These are phyloP conservation scores for Penaeus monodon DNA, from an alignment of 2,888 invertebrate genomes.

Conservation along the genomic window DNA sequence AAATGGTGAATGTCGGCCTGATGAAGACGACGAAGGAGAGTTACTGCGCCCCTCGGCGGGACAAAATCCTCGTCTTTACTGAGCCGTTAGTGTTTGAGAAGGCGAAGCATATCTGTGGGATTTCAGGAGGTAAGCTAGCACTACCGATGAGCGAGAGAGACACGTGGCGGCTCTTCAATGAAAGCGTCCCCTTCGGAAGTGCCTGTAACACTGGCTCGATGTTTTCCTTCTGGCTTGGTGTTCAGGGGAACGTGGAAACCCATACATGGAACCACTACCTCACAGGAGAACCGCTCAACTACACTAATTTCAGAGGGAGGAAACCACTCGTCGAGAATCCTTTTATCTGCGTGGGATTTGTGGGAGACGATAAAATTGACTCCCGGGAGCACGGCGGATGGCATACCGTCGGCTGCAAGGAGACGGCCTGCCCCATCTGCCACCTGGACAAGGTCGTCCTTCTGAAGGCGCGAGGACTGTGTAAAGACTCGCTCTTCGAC, in stretches of 20 bases:
- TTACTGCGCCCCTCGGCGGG: conserved; percentile 1
- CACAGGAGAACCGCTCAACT: not conserved
- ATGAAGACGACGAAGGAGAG: not conserved
- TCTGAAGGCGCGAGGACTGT: conserved; percentile 17
- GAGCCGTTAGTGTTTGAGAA: conserved; percentile 19
- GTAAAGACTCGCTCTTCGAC: conserved; percentile 16
- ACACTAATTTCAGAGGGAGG: not conserved
- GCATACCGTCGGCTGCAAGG: not conserved
- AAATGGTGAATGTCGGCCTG: conserved; percentile 10
- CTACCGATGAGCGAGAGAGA: conserved; percentile 1
- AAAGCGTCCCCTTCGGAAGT: not conserved
- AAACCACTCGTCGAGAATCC: not conserved
- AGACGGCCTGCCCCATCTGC: conserved; percentile 8
- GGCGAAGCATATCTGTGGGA: conserved; percentile 20
- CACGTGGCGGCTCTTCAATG: conserved; percentile 13
- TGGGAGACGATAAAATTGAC: not conserved
- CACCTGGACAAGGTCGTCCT: not conserved
- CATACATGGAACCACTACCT: conserved; percentile 15
- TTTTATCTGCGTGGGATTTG: not conserved
- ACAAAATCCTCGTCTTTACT: conserved; percentile 11
- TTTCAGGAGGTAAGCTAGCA: conserved; percentile 19
- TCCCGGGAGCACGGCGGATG: not conserved
- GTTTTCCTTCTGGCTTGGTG: conserved; percentile 20
- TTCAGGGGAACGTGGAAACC: not conserved
- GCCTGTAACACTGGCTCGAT: not conserved